Evolutionary conservation across 1,140 invertebrate species (phyloP), one percentile per base, ranked within the genome.

Genomic region (Euura saliciscinereae): DNA sequence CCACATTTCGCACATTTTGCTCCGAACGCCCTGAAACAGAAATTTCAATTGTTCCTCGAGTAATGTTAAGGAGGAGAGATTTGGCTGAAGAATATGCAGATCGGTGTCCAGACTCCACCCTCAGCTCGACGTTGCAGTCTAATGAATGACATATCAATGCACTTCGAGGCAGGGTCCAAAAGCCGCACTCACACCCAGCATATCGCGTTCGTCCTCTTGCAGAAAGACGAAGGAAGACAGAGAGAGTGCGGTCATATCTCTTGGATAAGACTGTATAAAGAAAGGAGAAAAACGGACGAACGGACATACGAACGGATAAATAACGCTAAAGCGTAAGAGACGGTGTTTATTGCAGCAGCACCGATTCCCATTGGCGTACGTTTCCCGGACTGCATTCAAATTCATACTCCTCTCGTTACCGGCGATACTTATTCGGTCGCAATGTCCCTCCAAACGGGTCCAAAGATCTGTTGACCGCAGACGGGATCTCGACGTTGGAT

Each of bases 1-100:
- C 93, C 92, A 85, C 98, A 99, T 86, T 98, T 98, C 45, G 96
- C 95, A 87, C 98, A 99, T 86, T 98, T 98, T 46, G 96, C 94
- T 67, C 97, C 97, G 84, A 98, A 99, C 79, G 94, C 94, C 90
- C 98, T 99, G 91, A 73, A 90, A 90, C 28, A 28, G 28, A 28
- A 28, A 28, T 28, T 28, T 28, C 28, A 28, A 28, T 28, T 28
- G 28, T 28, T 28, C 28, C 28, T 28, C 28, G 28, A 28, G 28
- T 28, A 28, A 28, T 28, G 28, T 28, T 28, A 28, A 28, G 28
- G 28, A 28, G 28, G 28, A 28, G 28, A 28, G 28, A 28, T 28
- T 28, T 1, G 28, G 28, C 28, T 28, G 0, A 28, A 28, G 28
- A 28, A 28, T 28, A 28, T 28, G 28, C 28, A 28, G 28, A 28